Evolutionary conservation across 2,888 invertebrate species (phyloP).

Genomic region (Limnephilus rhombicus): DNA sequence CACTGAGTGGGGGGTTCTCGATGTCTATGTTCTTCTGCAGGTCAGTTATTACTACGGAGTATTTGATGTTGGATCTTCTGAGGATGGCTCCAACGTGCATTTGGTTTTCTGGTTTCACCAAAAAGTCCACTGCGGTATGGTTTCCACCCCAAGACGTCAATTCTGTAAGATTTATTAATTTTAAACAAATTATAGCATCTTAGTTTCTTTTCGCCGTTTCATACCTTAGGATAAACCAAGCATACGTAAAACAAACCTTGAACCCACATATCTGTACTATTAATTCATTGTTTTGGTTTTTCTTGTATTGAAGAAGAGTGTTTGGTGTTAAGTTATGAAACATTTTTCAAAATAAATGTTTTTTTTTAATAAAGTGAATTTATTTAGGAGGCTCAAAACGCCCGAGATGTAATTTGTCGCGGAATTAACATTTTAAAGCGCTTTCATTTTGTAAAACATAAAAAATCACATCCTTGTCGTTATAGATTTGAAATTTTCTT

Average conservation of each 20-base stretch:
- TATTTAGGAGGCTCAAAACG: background rate
- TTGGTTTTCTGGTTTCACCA: constrained; percentile 83
- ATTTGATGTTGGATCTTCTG: constrained; percentile 80
- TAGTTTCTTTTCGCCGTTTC: too few relatives aligned
- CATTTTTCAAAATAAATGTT: too few relatives aligned
- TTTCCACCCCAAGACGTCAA: constrained; percentile 84
- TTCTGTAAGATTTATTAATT: constrained; percentile 71
- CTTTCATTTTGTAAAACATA: background rate
- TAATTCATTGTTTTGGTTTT: too few relatives aligned
- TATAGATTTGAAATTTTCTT: background rate
- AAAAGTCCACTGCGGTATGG: constrained; percentile 81
- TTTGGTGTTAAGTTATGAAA: too few relatives aligned
- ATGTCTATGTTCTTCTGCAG: constrained; percentile 87
- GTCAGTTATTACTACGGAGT: constrained; percentile 86
- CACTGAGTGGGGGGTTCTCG: constrained; percentile 86
- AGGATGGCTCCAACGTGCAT: constrained; percentile 81
- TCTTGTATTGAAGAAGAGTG: background rate
- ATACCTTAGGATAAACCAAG: too few relatives aligned
- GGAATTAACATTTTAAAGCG: background rate
- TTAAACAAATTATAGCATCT: background rate
- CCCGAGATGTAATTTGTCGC: background rate
- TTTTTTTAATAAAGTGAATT: background rate
- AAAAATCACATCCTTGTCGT: background rate
- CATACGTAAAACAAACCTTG: too few relatives aligned
- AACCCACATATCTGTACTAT: too few relatives aligned